Percentiles rank a stretch among this genome's conserved stretches.
These are phyloP conservation scores for Remorina albescens DNA, from an alignment of 2,797 vertebrate species.

Conservation along the genomic window DNA sequence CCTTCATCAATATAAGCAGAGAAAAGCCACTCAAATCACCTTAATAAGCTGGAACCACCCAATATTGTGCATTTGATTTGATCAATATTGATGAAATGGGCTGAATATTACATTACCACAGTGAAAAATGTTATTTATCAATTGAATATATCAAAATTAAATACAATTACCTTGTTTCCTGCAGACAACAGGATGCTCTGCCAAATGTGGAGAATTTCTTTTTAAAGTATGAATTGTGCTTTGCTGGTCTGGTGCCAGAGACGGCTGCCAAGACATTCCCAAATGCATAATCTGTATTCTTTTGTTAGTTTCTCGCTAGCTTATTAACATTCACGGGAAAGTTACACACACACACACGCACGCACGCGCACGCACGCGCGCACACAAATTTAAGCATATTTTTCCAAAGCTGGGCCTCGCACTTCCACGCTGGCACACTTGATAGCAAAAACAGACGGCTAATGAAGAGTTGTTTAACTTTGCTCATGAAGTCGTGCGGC, in stretches of 20 bases:
- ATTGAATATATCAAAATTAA: not conserved
- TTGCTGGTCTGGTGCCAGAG: slow-evolving; percentile 4
- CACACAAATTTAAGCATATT: slow-evolving; percentile 38
- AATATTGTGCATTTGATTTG: not conserved
- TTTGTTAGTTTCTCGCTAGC: slow-evolving; percentile 39
- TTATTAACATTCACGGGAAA: slow-evolving; percentile 38
- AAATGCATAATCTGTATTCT: slow-evolving; percentile 39
- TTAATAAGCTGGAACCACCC: not conserved
- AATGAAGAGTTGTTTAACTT: slow-evolving; percentile 47
- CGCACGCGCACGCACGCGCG: not conserved
- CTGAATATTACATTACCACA: not conserved
- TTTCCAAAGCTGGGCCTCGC: slow-evolving; percentile 34
- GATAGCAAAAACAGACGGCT: slow-evolving; percentile 31
- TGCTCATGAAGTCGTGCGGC: slow-evolving; percentile 31
- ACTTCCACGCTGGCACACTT: slow-evolving; percentile 20
- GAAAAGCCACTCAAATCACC: not conserved
- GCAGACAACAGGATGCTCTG: not conserved
- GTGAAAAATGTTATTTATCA: not conserved
- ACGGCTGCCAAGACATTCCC: slow-evolving; percentile 49
- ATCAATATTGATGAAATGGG: not conserved
- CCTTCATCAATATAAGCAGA: not conserved
- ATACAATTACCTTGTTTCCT: slow-evolving; percentile 8
- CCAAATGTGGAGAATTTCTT: slow-evolving; percentile 35
- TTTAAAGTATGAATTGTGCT: slow-evolving; percentile 35
- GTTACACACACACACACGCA: not conserved